A percentile compares a stretch with the other conserved stretches of the same genome.
These are phyloP conservation scores for Dicerorhinus sumatrensis DNA, from an alignment of 2,113 vertebrate species.

Conservation along the genomic window DNA sequence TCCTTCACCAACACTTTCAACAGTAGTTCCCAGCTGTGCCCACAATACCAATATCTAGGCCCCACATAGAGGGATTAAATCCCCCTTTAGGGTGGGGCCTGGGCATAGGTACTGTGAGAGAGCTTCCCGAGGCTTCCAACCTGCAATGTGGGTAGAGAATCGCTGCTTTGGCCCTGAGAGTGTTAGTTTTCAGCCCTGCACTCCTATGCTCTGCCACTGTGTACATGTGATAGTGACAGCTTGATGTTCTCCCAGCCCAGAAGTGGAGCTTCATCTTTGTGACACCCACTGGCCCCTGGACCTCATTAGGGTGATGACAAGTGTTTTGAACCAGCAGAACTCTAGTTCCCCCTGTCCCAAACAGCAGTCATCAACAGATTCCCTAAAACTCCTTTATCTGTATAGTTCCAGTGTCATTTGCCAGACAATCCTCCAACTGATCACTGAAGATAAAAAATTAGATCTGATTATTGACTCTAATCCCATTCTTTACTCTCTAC, in stretches of 20 bases:
- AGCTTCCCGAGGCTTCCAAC: too few relatives aligned
- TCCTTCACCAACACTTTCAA: too few relatives aligned
- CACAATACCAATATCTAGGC: too few relatives aligned
- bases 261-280: background rate
- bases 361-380: background rate
- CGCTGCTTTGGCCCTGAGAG: background rate
- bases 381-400: background rate
- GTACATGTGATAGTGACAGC: background rate
- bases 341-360: background rate
- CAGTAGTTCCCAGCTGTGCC: too few relatives aligned
- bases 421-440: background rate
- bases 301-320: background rate
- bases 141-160: too few relatives aligned
- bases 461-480: background rate
- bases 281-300: background rate
- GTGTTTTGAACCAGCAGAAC: background rate
- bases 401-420: background rate
- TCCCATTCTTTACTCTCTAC: background rate
- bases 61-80: too few relatives aligned
- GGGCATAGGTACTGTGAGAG: too few relatives aligned
- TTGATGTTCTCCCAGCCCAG: background rate
- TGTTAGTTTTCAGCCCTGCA: background rate
- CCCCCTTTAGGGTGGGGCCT: too few relatives aligned
- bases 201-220: too few relatives aligned
- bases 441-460: background rate